These are phyloP conservation scores for Nibea coibor DNA, from an alignment of 2,113 vertebrate genomes.

Conservation along the genomic window DNA sequence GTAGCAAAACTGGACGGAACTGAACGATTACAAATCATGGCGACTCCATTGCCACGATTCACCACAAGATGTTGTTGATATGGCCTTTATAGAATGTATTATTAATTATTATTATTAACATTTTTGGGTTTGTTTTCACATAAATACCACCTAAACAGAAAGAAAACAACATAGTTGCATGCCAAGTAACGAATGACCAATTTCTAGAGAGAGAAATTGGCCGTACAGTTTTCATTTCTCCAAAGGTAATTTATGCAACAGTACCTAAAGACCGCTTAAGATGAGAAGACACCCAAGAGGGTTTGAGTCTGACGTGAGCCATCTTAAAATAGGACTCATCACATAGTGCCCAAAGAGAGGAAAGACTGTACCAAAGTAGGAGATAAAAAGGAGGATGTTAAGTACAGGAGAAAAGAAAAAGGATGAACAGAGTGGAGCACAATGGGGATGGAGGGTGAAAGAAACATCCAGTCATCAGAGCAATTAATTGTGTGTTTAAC, in stretches of 20 bases:
- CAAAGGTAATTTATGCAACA: neutral
- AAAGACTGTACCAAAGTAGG: neutral
- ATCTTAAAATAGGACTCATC: constrained; percentile 37
- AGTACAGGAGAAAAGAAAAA: constrained; percentile 8
- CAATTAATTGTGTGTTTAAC: constrained; percentile 65
- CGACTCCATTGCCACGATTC: neutral
- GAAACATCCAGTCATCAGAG: constrained; percentile 50
- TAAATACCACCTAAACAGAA: neutral
- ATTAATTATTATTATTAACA: neutral
- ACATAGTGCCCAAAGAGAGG: neutral
- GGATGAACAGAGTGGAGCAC: constrained; percentile 27
- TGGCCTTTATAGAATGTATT: neutral
- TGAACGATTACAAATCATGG: neutral
- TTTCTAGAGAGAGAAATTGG: neutral
- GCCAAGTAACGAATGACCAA: neutral
- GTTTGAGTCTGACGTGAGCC: neutral
- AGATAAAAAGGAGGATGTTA: constrained; percentile 17
- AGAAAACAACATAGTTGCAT: neutral
- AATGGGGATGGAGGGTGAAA: constrained; percentile 33
- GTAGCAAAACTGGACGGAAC: neutral
- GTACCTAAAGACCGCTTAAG: neutral
- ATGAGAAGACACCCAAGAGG: constrained; percentile 28
- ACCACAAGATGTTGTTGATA: no score
- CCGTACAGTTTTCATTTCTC: neutral
- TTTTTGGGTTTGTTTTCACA: neutral